Conservation (phyloP, 2,797 vertebrate species). For the Acanthopagrus latus region DNA sequence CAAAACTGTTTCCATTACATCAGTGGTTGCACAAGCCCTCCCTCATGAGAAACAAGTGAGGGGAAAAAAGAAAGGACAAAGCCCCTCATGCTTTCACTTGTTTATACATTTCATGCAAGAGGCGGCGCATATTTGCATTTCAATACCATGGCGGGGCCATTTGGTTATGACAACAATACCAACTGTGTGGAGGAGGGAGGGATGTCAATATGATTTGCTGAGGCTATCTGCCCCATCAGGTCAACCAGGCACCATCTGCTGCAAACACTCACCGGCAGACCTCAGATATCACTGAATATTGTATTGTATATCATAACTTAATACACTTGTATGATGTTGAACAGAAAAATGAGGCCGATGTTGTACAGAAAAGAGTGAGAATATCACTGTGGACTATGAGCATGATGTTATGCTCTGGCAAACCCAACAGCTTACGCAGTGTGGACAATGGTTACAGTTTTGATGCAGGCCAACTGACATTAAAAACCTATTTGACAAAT, state of each 20-base stretch:
- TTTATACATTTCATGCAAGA: slow-evolving; percentile 37
- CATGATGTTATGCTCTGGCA: background rate
- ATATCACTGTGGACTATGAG: background rate
- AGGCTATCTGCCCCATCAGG: slow-evolving; percentile 29
- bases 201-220: slow-evolving; percentile 36
- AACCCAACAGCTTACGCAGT: background rate
- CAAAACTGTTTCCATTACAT: slow-evolving; percentile 2
- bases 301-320: background rate
- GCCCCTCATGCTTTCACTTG: slow-evolving; percentile 5
- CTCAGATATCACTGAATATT: background rate
- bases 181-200: slow-evolving; percentile 11
- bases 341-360: background rate
- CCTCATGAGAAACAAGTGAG: background rate
- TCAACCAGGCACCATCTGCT: slow-evolving; percentile 36
- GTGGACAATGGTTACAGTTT: background rate
- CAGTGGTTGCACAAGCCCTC: slow-evolving; percentile 15
- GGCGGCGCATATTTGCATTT: slow-evolving; percentile 60
- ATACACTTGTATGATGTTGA: background rate
- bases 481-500: background rate
- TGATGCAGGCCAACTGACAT: background rate
- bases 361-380: background rate
- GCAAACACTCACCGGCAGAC: slow-evolving; percentile 9
- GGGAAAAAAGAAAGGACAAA: background rate
- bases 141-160: slow-evolving; percentile 19
- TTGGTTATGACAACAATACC: slow-evolving; percentile 34